Base-by-base conservation (phyloP, 2,113 vertebrate species). In the Mus spicilegus region DNA sequence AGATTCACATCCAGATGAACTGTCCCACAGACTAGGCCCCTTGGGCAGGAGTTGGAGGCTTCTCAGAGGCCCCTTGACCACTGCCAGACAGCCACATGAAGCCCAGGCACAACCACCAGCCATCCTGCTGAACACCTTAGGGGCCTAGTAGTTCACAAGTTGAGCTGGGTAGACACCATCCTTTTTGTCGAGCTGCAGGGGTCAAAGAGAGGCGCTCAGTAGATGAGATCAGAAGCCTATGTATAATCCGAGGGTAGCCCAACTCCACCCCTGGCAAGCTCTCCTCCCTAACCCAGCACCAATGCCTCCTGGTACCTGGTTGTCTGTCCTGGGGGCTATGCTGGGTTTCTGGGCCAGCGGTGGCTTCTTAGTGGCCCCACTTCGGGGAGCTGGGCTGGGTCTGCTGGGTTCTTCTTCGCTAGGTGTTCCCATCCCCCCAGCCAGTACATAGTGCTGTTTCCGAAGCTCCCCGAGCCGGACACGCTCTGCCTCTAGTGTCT, bases 391-490 rank as follows among this genome's bases (percentile, higher is more conserved):
- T 0, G 98, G 26, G 0, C 95, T 36, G 0, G 97, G 97, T 5
- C 75, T 97, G 78, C 67, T 4, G 0, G 84, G 90, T 22, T 97
- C 98, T 7, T 87, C 98, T 0, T 97, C 98, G 0, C 95, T 67
- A 0, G 87, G 2, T 0, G 80, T 0, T 0, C 98, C 98, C 1
- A 82, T 87, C 2, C 51, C 96, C 0, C 99, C 99, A 0, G 99
- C 99, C 98, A 99, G 91, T 0, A 92, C 98, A 0, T 99, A 99
- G 97, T 99, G 99, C 97, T 99, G 99, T 98, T 99, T 99, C 93
- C 99, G 98, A 86, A 99, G 98, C 96, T 99, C 99, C 0, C 99
- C 99, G 16, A 99, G 98, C 24, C 99, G 99, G 73, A 99, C 94
- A 0, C 99, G 99, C 98, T 99, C 99, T 0, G 98, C 99, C 87